phyloP scores from a whole-genome alignment of 2,797 vertebrate species.

The Fratercula arctica region DNA sequence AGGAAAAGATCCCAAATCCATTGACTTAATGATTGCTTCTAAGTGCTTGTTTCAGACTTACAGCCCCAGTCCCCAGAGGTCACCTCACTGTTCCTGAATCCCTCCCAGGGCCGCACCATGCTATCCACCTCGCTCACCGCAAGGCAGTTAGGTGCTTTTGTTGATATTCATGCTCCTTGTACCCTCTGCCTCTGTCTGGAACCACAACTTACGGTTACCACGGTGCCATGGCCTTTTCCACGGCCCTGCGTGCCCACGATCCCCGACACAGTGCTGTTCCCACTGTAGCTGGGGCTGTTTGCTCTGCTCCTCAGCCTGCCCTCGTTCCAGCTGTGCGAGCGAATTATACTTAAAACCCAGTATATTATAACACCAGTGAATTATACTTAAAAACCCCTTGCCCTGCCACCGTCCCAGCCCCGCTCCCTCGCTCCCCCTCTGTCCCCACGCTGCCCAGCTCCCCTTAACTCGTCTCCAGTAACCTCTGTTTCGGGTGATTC shows the following conservation, averaged over 20 bases:
- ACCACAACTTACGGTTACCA: accelerated
- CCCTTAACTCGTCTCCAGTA: not conserved
- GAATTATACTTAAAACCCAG: not conserved
- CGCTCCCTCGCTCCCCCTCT: accelerated
- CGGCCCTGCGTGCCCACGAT: accelerated
- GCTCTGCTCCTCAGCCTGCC: not conserved
- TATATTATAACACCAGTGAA: not conserved
- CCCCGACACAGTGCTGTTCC: not conserved
- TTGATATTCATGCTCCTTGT: not conserved
- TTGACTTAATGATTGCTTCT: not conserved
- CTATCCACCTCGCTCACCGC: accelerated
- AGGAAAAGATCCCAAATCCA: not conserved
- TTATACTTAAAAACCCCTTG: not conserved
- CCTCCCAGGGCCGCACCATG: accelerated
- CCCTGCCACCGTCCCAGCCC: not conserved
- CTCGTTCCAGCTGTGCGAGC: not conserved
- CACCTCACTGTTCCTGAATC: not conserved
- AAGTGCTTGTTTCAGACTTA: not conserved
- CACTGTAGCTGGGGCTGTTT: not conserved
- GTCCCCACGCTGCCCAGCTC: not conserved
- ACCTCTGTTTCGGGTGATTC: accelerated
- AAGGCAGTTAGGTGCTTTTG: not conserved
- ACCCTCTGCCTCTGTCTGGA: not conserved
- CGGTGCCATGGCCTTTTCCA: not conserved
- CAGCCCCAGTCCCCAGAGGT: not conserved